Conservation (phyloP, 2,797 vertebrate species). For the Rhinella marina region DNA sequence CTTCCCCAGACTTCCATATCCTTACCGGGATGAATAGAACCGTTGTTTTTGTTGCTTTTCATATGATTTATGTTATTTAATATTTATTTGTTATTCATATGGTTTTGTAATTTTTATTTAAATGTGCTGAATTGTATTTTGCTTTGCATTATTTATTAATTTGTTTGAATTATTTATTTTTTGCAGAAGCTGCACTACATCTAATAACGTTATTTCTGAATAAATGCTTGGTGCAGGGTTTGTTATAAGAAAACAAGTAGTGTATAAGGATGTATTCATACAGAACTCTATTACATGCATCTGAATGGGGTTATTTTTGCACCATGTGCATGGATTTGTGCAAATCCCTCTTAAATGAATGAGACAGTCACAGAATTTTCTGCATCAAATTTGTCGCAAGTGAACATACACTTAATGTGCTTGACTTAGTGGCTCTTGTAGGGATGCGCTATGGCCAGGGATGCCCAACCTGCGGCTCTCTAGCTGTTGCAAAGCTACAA, state of each 20-base stretch:
- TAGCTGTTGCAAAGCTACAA: no score
- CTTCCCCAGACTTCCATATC: neutral
- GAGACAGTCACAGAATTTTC: no score
- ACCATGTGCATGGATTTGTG: no score
- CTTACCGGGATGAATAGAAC: neutral
- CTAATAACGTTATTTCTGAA: neutral
- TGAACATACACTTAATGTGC: no score
- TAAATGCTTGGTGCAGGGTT: neutral
- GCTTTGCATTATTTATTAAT: neutral
- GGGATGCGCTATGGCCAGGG: no score
- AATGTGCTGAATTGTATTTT: neutral
- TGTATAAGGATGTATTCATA: no score
- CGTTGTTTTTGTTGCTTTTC: neutral
- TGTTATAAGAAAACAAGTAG: neutral
- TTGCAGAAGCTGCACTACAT: constrained; percentile 19
- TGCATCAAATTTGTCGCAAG: no score
- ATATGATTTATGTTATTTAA: constrained; percentile 38
- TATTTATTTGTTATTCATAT: constrained; percentile 36
- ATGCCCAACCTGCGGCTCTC: no score
- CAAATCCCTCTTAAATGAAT: no score
- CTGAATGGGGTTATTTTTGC: no score
- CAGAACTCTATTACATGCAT: no score
- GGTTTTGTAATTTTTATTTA: constrained; percentile 38
- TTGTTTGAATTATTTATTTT: constrained; percentile 15
- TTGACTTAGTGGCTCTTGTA: no score